Conservation (phyloP, 2,888 invertebrate genomes). For the Hydrotaea cyrtoneurina region DNA sequence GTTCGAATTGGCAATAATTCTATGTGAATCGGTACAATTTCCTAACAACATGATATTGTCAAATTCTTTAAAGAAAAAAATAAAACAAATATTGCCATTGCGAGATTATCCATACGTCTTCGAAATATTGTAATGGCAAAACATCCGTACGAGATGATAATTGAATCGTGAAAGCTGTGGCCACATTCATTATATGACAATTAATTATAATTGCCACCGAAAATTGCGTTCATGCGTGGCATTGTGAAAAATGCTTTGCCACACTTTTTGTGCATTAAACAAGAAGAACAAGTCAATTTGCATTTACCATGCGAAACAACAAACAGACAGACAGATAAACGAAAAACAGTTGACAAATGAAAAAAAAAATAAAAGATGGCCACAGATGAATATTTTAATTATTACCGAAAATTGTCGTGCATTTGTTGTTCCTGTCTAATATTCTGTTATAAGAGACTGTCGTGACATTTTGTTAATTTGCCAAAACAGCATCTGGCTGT, state of each 20-base stretch:
- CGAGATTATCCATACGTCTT: too few relatives aligned
- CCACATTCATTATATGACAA: conserved; percentile 19
- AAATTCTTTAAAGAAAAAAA: too few relatives aligned
- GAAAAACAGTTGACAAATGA: neutral
- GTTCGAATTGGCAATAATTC: too few relatives aligned
- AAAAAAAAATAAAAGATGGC: neutral
- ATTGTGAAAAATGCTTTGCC: neutral
- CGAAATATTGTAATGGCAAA: too few relatives aligned
- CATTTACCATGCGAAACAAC: too few relatives aligned
- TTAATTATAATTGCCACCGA: conserved; percentile 14
- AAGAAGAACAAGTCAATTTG: neutral
- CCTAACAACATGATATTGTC: too few relatives aligned
- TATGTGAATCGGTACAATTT: too few relatives aligned
- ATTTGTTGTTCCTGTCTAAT: neutral
- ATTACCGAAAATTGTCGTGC: neutral
- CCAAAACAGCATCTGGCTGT: neutral
- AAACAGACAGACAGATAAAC: neutral
- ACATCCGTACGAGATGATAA: neutral
- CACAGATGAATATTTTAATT: conserved; percentile 17
- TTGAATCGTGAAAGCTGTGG: neutral
- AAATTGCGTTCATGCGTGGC: neutral
- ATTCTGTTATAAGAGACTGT: neutral
- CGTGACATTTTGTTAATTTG: neutral
- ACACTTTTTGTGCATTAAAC: neutral
- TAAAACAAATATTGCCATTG: too few relatives aligned